Percentiles rank a stretch among this genome's conserved stretches.
Conservation (phyloP, 2,113 vertebrate species). For the Sula dactylatra region DNA sequence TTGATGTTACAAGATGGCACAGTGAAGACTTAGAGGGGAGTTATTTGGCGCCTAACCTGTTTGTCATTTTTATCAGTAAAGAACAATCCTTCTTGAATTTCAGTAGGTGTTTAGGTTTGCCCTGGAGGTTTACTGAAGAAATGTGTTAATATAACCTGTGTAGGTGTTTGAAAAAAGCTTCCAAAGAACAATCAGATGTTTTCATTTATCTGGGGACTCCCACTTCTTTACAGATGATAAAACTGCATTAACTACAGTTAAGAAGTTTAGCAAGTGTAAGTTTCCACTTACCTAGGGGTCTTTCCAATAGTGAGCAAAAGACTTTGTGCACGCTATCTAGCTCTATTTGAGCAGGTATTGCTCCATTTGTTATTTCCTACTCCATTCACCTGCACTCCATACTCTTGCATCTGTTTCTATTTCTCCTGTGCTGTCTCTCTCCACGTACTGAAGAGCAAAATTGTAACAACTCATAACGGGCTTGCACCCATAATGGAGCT, state of each 20-base stretch:
- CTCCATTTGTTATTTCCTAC: background rate
- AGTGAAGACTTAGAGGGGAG: background rate
- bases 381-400: background rate
- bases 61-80: background rate
- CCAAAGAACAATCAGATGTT: background rate
- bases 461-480: background rate
- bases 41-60: background rate
- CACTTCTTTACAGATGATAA: background rate
- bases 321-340: background rate
- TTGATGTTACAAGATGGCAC: background rate
- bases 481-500: background rate
- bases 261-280: background rate
- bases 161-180: background rate
- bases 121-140: background rate
- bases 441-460: background rate
- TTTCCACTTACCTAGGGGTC: background rate
- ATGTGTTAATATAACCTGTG: background rate
- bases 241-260: background rate
- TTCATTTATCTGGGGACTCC: background rate
- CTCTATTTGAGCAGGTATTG: background rate
- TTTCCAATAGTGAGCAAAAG: background rate
- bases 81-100: background rate
- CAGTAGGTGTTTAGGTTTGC: background rate
- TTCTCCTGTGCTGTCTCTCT: background rate
- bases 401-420: background rate